Base-by-base conservation (phyloP, 2,113 vertebrate species). In the Cryptotis parvus region DNA sequence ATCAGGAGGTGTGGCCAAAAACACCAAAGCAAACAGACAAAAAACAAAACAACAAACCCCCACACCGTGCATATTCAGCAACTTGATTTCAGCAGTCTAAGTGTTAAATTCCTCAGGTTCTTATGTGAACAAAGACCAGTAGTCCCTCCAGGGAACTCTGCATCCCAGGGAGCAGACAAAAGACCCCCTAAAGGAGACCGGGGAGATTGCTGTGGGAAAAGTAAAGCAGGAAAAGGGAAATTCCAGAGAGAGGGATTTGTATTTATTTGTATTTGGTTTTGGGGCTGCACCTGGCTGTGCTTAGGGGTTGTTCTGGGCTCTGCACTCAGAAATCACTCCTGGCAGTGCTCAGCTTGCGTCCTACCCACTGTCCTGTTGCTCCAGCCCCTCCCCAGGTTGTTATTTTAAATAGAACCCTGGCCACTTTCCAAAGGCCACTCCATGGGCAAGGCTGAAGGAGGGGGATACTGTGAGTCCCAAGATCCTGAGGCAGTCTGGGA, bases 81-180 rank as follows among this genome's bases (percentile, higher is more conserved):
- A n/a, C 70, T 86, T 89, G 65, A 87, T 77, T 52, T n/a, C 72
- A 75, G 72, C 37, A 58, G 55, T 58, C 6, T 61, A 63, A 15
- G 16, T 90, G 45, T 72, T 72, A 43, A 68, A 61, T 88, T 92
- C 52, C 74, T 89, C 43, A 83, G 18, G 14, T 83, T 16, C 4
- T 9, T 61, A 14, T 37, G 80, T 79, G 81, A 43, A 75, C 77
- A 79, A 41, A 85, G 74, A 61, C 22, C 12, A 29, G 35, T 70
- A 9, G 29, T 12, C 0, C 0, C 49, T 35, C 16, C 58, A 72
- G 65, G 43, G n/a, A 79, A 37, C 31, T n/a, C 75, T 87, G 33
- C 35, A 4, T 68, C 55, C 45, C 7, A 7, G 37, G 63, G 16
- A 66, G 35, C 4, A 37, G 29, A 49, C 33, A 33, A 16, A 24